Base-by-base conservation (phyloP, 2,797 vertebrate genomes). In the Menidia menidia region DNA sequence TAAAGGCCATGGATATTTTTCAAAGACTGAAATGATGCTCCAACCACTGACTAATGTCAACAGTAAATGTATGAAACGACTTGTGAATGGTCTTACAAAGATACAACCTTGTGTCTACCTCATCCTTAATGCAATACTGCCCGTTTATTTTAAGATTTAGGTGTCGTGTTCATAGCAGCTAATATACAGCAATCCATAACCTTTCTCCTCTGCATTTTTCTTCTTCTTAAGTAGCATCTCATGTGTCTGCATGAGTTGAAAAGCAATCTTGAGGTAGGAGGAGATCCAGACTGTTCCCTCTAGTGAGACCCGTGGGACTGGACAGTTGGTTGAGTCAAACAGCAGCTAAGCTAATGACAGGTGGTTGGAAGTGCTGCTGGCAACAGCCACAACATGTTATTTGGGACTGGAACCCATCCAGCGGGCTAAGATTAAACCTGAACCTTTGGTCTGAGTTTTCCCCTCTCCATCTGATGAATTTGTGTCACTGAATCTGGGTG, bases 341-440 rank as follows among this genome's bases (percentile, higher is more conserved):
- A 68, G 83, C 80, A 87, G 86, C 80, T 81, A 73, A 75, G 69
- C 80, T 77, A 64, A 74, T 75, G 88, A 89, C 91, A 91, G 90
- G 87, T 91, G 91, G 84, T 78, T 53, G 71, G 78, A 73, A 82
- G 62, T 73, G 61, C 73, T 80, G 59, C 80, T 85, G 82, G 85
- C 88, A 80, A 80, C 59, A 69, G 77, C 72, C 81, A 73, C 81
- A 85, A 63, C 66, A 66, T 88, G 77, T 81, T 78, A 83, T 90
- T 82, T 78, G 77, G 84, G 44, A 58, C 66, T 79, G 83, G 83
- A 76, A 65, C 62, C 61, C 55, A 63, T 87, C 84, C 88, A 89
- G 78, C 71, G 75, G 65, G 51, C 85, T 68, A 63, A 77, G 73
- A 89, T 83, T 86, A 78, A 81, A 86, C 84, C 75, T 80, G 79